These are phyloP conservation scores for Notodonta ziczac DNA, from an alignment of 2,888 invertebrate species.

Conservation along the genomic window DNA sequence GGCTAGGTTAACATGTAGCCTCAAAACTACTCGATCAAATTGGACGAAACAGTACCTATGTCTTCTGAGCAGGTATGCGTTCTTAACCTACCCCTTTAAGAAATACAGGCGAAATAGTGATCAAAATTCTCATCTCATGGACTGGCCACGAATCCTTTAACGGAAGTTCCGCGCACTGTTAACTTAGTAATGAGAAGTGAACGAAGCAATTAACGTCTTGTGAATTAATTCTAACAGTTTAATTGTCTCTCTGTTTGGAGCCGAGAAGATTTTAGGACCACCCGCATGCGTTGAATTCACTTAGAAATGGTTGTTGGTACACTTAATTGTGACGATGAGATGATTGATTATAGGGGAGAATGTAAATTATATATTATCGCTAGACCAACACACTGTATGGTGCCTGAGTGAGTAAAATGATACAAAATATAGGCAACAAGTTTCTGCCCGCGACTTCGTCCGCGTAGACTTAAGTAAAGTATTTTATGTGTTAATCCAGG, in stretches of 20 bases:
- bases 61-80: no score
- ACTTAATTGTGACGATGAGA: conserved; percentile 28
- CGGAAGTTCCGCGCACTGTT: neutral
- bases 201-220: conserved; percentile 30
- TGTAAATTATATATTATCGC: no score
- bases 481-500: no score
- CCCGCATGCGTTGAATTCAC: conserved; percentile 61
- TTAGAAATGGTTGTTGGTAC: conserved; percentile 40
- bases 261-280: conserved; percentile 26
- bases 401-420: no score
- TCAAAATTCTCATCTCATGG: neutral
- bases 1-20: no score
- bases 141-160: neutral
- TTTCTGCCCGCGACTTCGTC: no score
- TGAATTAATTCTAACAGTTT: conserved; percentile 39
- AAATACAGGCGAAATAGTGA: neutral
- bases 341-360: conserved; percentile 20
- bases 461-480: no score
- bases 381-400: no score
- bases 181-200: conserved; percentile 2
- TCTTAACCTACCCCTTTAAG: neutral
- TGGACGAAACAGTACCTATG: no score
- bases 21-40: no score
- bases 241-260: conserved; percentile 21
- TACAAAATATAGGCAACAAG: no score